phyloP scores from a whole-genome alignment of 2,888 invertebrate genomes.

The Cistogaster globosa region DNA sequence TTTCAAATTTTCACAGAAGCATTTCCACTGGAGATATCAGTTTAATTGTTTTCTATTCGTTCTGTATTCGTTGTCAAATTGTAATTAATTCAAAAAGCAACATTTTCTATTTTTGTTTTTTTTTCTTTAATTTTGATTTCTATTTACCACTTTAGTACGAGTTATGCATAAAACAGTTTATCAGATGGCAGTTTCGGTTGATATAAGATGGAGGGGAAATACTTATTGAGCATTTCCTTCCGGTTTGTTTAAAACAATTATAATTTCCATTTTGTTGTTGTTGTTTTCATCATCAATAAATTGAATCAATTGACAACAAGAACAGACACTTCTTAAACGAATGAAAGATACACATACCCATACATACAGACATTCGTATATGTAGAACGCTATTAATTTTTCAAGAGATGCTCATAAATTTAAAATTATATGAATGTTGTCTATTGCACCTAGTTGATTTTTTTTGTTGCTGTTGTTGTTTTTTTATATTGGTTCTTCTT shows the following conservation, averaged over 20 bases:
- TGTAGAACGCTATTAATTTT: not conserved
- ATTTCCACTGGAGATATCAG: conserved; percentile 14
- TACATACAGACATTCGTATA: not conserved
- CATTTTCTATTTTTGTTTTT: conserved; percentile 7
- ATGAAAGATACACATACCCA: not conserved
- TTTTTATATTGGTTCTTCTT: conserved; percentile 18
- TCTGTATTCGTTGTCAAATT: conserved; percentile 12
- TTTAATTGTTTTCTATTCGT: conserved; percentile 33
- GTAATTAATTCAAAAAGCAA: conserved; percentile 42
- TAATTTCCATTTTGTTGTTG: conserved; percentile 35
- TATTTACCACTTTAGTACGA: conserved; percentile 56
- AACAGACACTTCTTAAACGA: conserved; percentile 14
- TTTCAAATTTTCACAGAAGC: conserved; percentile 55
- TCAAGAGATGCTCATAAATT: not conserved
- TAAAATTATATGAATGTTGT: conserved; percentile 29
- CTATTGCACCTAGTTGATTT: conserved; percentile 45
- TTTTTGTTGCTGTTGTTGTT: not conserved
- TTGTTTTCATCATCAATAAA: conserved; percentile 56
- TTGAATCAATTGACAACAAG: conserved; percentile 59
- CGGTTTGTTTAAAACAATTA: conserved; percentile 58
- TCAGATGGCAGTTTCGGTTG: conserved; percentile 7
- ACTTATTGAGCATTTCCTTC: conserved; percentile 71
- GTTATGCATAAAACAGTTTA: conserved; percentile 7
- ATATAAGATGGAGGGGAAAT: conserved; percentile 45
- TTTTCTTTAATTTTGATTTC: not conserved